Evolutionary conservation across 2,797 vertebrate genomes (phyloP).

Genomic region (Epinephelus awoara): DNA sequence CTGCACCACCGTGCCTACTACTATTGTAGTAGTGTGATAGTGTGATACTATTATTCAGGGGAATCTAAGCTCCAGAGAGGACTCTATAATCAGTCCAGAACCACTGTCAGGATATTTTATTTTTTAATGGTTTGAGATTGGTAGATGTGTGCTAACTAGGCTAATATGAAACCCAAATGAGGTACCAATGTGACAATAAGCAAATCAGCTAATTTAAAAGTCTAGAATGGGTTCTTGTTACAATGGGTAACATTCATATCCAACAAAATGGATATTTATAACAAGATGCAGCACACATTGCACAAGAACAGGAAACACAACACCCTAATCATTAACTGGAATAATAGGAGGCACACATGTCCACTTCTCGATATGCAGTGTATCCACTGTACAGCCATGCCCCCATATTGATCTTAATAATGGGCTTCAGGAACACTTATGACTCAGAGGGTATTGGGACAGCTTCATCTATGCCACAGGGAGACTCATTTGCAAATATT

Average conservation of each 20-base stretch:
- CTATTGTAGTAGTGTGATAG: too few species aligned
- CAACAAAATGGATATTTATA: conserved; percentile 11
- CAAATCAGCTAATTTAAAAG: conserved; percentile 29
- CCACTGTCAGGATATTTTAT: not conserved
- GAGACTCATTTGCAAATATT: conserved; percentile 80
- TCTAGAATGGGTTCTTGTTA: not conserved
- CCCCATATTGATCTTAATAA: conserved; percentile 34
- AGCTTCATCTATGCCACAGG: conserved; percentile 44
- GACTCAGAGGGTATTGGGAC: conserved; percentile 29
- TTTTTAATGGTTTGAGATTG: not conserved
- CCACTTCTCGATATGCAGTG: not conserved
- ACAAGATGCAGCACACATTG: not conserved
- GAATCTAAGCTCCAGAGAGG: not conserved
- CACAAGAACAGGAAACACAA: not conserved
- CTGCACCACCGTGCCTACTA: not conserved
- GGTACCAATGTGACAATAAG: not conserved
- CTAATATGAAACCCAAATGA: conserved; percentile 6
- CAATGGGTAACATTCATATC: conserved; percentile 9
- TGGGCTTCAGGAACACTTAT: conserved; percentile 20
- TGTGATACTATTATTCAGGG: not conserved
- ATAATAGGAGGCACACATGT: conserved; percentile 10
- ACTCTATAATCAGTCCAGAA: not conserved
- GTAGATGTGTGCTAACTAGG: not conserved
- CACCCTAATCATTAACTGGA: not conserved
- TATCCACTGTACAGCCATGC: conserved; percentile 8